These are phyloP conservation scores for Drosophila dives DNA, from an alignment of 2,888 invertebrate species.

Conservation along the genomic window DNA sequence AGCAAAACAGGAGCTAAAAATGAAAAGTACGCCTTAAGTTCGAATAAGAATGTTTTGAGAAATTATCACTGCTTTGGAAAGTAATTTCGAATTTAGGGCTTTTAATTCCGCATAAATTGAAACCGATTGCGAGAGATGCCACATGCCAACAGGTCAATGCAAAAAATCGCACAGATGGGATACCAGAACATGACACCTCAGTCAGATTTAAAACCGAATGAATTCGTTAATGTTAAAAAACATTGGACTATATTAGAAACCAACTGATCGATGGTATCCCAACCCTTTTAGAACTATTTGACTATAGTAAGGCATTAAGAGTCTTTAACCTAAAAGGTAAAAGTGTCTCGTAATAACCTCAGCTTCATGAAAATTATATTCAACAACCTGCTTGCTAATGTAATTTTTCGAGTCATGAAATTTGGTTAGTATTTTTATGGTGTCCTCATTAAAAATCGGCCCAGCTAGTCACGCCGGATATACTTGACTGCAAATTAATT, in stretches of 20 bases:
- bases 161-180: background rate
- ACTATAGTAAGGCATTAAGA: background rate
- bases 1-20: background rate
- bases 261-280: background rate
- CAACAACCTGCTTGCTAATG: background rate
- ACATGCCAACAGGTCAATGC: background rate
- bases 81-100: background rate
- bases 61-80: background rate
- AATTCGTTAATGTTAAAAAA: background rate
- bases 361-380: background rate
- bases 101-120: background rate
- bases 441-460: background rate
- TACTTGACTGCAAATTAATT: background rate
- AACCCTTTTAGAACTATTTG: background rate
- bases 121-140: background rate
- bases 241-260: background rate
- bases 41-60: background rate
- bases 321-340: background rate
- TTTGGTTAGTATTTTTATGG: background rate
- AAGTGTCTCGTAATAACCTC: accelerated
- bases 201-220: background rate
- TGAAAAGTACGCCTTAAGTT: background rate
- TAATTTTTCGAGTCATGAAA: background rate
- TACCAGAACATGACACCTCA: too few relatives aligned
- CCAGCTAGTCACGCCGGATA: background rate